Percentiles rank a stretch among this genome's conserved stretches.
Conservation (phyloP, 2,113 vertebrate genomes). For the Rhynchomys soricoides region DNA sequence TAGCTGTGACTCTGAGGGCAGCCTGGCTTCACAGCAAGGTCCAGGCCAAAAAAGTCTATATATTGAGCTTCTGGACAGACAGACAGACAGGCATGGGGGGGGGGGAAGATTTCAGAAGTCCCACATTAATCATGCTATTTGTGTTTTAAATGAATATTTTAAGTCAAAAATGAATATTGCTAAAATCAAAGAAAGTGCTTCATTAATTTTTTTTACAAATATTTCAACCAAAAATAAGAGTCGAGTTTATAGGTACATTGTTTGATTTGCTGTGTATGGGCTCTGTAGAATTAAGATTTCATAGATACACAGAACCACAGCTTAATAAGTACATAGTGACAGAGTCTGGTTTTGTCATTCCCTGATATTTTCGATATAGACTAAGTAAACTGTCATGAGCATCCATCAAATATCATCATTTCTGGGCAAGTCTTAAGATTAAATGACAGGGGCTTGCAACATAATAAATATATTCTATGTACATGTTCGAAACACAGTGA, state of each 20-base stretch:
- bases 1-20: background rate
- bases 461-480: background rate
- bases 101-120: background rate
- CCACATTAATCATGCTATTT: background rate
- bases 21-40: background rate
- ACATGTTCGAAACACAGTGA: slow-evolving; percentile 7
- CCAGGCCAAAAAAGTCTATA: background rate
- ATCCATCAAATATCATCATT: slow-evolving; percentile 45
- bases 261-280: background rate
- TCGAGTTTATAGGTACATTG: background rate
- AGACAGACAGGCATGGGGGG: background rate
- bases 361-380: background rate
- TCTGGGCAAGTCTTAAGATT: slow-evolving; percentile 30
- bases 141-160: slow-evolving; percentile 6
- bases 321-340: background rate
- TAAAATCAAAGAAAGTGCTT: background rate
- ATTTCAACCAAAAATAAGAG: background rate
- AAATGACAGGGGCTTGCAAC: slow-evolving; percentile 37
- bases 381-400: background rate
- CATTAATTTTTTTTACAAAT: background rate
- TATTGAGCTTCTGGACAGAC: background rate
- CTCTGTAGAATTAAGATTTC: background rate
- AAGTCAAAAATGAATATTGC: background rate
- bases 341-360: background rate
- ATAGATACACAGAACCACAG: background rate